Base-by-base conservation (phyloP, 2,888 invertebrate genomes). In the Ferrisia virgata region DNA sequence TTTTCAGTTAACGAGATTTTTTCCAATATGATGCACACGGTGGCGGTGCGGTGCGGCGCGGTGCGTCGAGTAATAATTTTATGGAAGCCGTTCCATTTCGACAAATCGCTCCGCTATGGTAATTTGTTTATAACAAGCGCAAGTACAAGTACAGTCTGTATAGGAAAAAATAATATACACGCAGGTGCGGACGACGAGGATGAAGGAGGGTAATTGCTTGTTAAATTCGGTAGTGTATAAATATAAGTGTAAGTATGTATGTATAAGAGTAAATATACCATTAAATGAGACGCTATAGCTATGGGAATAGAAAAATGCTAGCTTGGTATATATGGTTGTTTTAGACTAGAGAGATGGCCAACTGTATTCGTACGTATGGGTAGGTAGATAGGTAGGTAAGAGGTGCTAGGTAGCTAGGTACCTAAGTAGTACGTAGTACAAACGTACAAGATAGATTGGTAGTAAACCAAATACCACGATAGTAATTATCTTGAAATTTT, bases 1-100 rank as follows among this genome's bases (percentile, higher is more conserved):
- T 72, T 72, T 64, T 33, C 72, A 72, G 72, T 72, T 33, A 72
- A 72, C 72, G 31, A 72, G 58, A 64, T 64, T 64, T 64, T 53
- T 64, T 28, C 58, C 58, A 64, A 64, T 64, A 64, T 47, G 18
- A 47, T 47, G 47, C 58, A 64, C 58, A 47, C 47, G 47, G 18
- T 3, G 47, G 4, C 5, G 4, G 28, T 28, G 18, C 47, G 47
- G 18, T 3, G 47, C n/a, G 18, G 4, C 2, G 18, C 18, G n/a
- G 18, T 18, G 18, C 9, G 28, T 25, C n/a, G n/a, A n/a, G 4
- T 64, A 64, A 64, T 64, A 64, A 64, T 64, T 64, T 64, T 64
- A n/a, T 64, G 58, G 58, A 64, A 64, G 58, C 58, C 58, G 58
- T 64, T 64, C 58, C 58, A 64, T 64, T 64, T 64, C 58, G 58